These are phyloP conservation scores for Paratilapia polleni DNA, from an alignment of 2,113 vertebrate genomes.

Conservation along the genomic window DNA sequence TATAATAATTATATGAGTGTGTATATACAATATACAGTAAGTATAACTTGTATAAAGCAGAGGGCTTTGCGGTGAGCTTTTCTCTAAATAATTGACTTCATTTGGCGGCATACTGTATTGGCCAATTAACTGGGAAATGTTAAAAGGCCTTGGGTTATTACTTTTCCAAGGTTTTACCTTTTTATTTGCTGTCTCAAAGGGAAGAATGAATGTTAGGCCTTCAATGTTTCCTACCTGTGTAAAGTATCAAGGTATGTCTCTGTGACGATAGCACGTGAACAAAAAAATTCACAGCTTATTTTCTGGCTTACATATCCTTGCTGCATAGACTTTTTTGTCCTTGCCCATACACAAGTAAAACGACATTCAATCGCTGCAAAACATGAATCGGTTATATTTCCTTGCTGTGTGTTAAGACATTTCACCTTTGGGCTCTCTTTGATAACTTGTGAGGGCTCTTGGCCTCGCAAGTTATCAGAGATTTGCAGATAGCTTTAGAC, in stretches of 20 bases:
- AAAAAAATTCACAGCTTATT: slow-evolving; percentile 13
- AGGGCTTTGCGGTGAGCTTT: slow-evolving; percentile 14
- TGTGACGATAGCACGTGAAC: slow-evolving; percentile 2
- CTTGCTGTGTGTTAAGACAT: slow-evolving; percentile 42
- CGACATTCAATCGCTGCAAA: slow-evolving; percentile 33
- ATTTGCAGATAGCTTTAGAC: slow-evolving; percentile 41
- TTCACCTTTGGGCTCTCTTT: slow-evolving; percentile 56
- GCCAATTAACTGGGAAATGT: slow-evolving; percentile 11
- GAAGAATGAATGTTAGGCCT: slow-evolving; percentile 23
- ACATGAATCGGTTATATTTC: slow-evolving; percentile 47
- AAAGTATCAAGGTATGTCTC: slow-evolving; percentile 7
- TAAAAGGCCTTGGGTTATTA: slow-evolving; percentile 19
- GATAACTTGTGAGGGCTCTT: slow-evolving; percentile 42
- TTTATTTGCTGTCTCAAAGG: slow-evolving; percentile 25
- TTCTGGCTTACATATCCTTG: slow-evolving; percentile 35
- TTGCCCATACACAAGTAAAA: slow-evolving; percentile 23
- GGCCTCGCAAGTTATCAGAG: slow-evolving; percentile 54
- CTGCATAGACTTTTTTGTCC: slow-evolving; percentile 4
- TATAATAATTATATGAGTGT: slow-evolving; percentile 13
- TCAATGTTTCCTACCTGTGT: slow-evolving; percentile 39
- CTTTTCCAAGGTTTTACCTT: slow-evolving; percentile 27
- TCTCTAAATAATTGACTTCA: slow-evolving; percentile 5
- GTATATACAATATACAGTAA: slow-evolving; percentile 16
- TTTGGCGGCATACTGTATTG: slow-evolving; percentile 22
- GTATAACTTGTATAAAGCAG: slow-evolving; percentile 27